Conservation (phyloP, 2,113 vertebrate species). For the Cochlearius cochlearius region DNA sequence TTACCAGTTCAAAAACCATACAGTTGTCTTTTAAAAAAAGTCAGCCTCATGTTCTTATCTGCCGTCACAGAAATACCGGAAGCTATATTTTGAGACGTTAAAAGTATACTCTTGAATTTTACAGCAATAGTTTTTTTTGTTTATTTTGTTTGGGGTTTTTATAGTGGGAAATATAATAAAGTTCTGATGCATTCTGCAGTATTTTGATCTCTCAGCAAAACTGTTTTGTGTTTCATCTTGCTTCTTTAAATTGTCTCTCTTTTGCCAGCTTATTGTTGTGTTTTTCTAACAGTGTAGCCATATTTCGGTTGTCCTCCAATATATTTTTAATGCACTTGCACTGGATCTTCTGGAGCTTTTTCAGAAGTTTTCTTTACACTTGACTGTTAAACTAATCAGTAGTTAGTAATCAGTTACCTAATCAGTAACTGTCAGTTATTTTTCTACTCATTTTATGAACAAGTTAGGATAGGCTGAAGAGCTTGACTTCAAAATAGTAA, state of each 20-base stretch:
- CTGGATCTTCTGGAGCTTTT: not conserved
- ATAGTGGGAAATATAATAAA: not conserved
- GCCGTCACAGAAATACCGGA: not conserved
- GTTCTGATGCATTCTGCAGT: not conserved
- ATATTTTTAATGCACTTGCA: not conserved
- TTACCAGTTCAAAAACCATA: not conserved
- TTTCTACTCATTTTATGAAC: not conserved
- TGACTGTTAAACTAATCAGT: not conserved
- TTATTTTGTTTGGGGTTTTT: not conserved
- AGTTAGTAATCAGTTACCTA: no score
- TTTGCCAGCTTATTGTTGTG: not conserved
- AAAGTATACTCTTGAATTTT: not conserved
- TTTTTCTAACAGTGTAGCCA: not conserved
- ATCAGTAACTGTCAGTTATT: not conserved
- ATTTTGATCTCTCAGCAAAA: not conserved
- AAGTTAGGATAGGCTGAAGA: not conserved
- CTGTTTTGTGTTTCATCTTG: not conserved
- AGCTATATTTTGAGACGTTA: not conserved
- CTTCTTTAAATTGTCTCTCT: not conserved
- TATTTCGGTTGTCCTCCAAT: not conserved
- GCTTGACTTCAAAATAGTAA: not conserved
- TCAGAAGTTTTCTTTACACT: not conserved
- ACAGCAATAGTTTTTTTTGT: not conserved
- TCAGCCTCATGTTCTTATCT: not conserved
- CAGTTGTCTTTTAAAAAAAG: not conserved